These are phyloP conservation scores for Caradrina clavipalpis DNA, from an alignment of 2,888 invertebrate species.

Conservation along the genomic window DNA sequence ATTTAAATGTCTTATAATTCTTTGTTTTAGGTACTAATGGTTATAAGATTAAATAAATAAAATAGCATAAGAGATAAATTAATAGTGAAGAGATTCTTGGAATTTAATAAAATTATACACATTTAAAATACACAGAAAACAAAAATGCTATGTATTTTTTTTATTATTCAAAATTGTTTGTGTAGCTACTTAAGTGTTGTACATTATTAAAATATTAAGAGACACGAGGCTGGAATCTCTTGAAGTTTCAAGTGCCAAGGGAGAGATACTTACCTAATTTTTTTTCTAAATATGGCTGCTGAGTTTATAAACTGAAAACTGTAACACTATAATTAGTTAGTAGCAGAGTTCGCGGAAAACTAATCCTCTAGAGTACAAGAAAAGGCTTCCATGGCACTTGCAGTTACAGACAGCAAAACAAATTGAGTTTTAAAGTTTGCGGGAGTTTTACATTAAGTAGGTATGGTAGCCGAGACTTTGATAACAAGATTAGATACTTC, in stretches of 20 bases:
- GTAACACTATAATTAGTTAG: too few relatives aligned
- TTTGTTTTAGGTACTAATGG: background rate
- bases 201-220: background rate
- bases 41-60: background rate
- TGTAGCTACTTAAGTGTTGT: background rate
- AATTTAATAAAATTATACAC: too few relatives aligned
- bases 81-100: too few relatives aligned
- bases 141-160: background rate
- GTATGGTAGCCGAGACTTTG: background rate
- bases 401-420: slow-evolving; percentile 47
- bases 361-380: slow-evolving; percentile 41
- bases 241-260: background rate
- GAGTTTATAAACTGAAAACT: slow-evolving; percentile 31
- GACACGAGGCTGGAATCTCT: background rate
- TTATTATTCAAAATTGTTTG: background rate
- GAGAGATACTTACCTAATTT: slow-evolving; percentile 14
- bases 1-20: background rate
- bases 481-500: background rate
- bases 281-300: background rate
- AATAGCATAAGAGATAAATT: background rate
- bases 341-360: slow-evolving; percentile 16
- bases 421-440: slow-evolving; percentile 46
- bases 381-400: slow-evolving; percentile 33
- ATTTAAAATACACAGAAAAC: too few relatives aligned
- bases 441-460: background rate